Evolutionary conservation across 1,140 invertebrate genomes (phyloP).

Genomic region (Saccostrea cuccullata): DNA sequence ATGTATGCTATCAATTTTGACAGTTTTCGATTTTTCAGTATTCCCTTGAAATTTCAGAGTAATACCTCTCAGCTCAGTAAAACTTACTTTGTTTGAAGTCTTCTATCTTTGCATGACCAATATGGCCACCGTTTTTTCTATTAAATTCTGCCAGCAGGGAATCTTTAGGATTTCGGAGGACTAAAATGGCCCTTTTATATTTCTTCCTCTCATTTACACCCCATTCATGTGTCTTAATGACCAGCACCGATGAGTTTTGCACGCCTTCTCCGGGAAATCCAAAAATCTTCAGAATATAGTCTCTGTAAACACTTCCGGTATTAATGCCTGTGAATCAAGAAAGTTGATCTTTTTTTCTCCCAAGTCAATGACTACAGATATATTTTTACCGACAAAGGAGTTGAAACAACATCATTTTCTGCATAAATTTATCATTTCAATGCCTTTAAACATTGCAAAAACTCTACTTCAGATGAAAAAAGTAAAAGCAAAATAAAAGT

Average conservation of each 20-base stretch:
- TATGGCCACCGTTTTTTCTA: slow-evolving; percentile 85
- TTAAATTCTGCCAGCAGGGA: slow-evolving; percentile 83
- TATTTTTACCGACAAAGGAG: too few relatives aligned
- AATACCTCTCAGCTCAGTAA: not conserved
- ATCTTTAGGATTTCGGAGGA: slow-evolving; percentile 65
- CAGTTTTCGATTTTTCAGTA: not conserved
- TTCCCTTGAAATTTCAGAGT: not conserved
- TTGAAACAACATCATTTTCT: too few relatives aligned
- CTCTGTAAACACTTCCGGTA: slow-evolving; percentile 81
- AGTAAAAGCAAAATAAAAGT: too few relatives aligned
- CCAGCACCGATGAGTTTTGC: slow-evolving; percentile 86
- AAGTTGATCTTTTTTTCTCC: not conserved
- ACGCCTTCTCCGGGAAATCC: slow-evolving; percentile 89
- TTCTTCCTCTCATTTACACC: slow-evolving; percentile 77
- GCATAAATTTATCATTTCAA: too few relatives aligned
- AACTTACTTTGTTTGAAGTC: slow-evolving; percentile 56
- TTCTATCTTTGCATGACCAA: slow-evolving; percentile 82
- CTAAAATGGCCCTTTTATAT: slow-evolving; percentile 58
- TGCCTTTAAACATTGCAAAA: too few relatives aligned
- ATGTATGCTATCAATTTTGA: not conserved
- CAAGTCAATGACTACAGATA: not conserved
- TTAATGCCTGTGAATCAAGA: slow-evolving; percentile 80
- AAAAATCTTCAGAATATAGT: slow-evolving; percentile 85
- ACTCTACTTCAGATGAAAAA: too few relatives aligned
- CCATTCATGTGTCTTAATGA: slow-evolving; percentile 90